Percentiles rank a stretch among this genome's conserved stretches.
Conservation (phyloP, 2,797 vertebrate genomes). For the Lutjanus campechanus region DNA sequence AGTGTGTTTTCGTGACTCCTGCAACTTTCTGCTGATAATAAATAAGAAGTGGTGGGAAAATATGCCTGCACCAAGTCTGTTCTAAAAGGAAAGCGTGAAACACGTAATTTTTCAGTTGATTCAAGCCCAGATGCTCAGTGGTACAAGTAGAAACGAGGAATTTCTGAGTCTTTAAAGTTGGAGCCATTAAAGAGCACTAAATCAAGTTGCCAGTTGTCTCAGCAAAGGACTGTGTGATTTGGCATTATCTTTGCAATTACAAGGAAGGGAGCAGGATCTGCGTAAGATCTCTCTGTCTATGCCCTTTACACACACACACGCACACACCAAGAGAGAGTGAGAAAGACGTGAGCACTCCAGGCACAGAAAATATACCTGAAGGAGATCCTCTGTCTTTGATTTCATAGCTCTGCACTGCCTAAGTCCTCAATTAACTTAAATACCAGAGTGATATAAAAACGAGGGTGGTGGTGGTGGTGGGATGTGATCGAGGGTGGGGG, state of each 20-base stretch:
- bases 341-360: slow-evolving; percentile 42
- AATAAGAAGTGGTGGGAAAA: slow-evolving; percentile 1
- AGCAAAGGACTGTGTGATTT: slow-evolving; percentile 79
- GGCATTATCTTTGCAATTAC: slow-evolving; percentile 86
- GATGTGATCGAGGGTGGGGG: slow-evolving; percentile 22
- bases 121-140: slow-evolving; percentile 47
- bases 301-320: slow-evolving; percentile 62
- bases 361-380: slow-evolving; percentile 68
- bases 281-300: slow-evolving; percentile 79
- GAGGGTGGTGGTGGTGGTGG: slow-evolving; percentile 2
- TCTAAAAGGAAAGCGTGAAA: slow-evolving; percentile 24
- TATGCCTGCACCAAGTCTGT: neutral
- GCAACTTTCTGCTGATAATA: slow-evolving; percentile 1
- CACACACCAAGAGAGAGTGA: slow-evolving; percentile 36
- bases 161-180: slow-evolving; percentile 77
- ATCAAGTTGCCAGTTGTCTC: slow-evolving; percentile 81
- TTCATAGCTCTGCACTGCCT: slow-evolving; percentile 70
- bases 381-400: slow-evolving; percentile 73
- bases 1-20: neutral
- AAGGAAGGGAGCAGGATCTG: slow-evolving; percentile 79
- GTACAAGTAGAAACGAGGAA: slow-evolving; percentile 71
- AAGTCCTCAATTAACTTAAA: slow-evolving; percentile 69
- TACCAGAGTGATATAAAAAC: slow-evolving; percentile 53
- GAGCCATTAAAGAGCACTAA: slow-evolving; percentile 82
- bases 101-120: slow-evolving; percentile 58